A percentile compares a stretch with the other conserved stretches of the same genome.
phyloP scores from a whole-genome alignment of 1,140 invertebrate species.

The Drosophila dunni region DNA sequence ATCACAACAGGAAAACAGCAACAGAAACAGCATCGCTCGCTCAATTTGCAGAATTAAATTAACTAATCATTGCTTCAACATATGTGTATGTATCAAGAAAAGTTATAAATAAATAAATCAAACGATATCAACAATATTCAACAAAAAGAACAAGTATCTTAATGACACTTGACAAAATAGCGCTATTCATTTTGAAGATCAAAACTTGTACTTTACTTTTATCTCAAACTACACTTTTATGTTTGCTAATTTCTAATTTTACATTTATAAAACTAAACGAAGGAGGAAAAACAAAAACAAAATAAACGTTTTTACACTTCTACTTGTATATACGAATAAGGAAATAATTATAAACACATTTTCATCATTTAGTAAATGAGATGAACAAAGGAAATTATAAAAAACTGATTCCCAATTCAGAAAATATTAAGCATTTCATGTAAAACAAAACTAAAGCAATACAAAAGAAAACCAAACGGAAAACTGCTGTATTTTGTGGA shows the following conservation, averaged over 20 bases:
- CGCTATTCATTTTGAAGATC: constrained; percentile 14
- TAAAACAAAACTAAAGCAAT: constrained; percentile 54
- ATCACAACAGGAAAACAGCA: not conserved
- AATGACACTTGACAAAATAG: constrained; percentile 21
- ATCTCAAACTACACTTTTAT: constrained; percentile 19
- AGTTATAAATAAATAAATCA: constrained; percentile 34
- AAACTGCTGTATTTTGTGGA: constrained; percentile 33
- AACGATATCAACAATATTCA: constrained; percentile 27
- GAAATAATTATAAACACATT: constrained; percentile 14
- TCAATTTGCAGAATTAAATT: constrained; percentile 29
- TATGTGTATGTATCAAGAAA: constrained; percentile 28
- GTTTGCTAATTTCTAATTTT: constrained; percentile 21
- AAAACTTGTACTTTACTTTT: constrained; percentile 17
- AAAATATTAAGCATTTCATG: constrained; percentile 44
- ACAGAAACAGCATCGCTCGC: constrained; percentile 10
- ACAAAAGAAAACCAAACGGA: constrained; percentile 20
- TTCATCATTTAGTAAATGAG: constrained; percentile 28
- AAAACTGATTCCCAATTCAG: constrained; percentile 14
- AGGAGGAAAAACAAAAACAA: not conserved
- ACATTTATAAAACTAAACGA: constrained; percentile 12
- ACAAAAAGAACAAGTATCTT: constrained; percentile 24
- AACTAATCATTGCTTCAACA: constrained; percentile 31
- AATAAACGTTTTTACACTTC: constrained; percentile 1
- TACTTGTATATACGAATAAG: constrained; percentile 43
- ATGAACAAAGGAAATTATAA: constrained; percentile 5